Percentiles rank a stretch among this genome's conserved stretches.
Evolutionary conservation across 2,113 vertebrate species (phyloP).

Genomic region (Chloropsis cyanopogon): DNA sequence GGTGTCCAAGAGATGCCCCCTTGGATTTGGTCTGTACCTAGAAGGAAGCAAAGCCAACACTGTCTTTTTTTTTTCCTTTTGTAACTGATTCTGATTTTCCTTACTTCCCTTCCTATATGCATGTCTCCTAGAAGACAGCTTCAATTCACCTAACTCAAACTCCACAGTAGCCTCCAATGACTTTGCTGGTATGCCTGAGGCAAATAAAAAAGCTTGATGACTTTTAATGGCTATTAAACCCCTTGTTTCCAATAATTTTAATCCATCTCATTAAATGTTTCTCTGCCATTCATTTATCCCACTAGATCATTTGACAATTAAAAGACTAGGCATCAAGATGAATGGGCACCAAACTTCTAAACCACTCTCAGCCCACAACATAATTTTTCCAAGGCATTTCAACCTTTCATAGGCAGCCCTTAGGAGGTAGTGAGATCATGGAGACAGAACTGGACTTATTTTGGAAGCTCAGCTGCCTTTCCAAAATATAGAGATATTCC

Average conservation of each 20-base stretch:
- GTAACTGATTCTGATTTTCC: not conserved
- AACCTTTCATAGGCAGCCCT: not conserved
- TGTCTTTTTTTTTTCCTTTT: not conserved
- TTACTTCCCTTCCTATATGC: not conserved
- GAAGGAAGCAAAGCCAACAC: not conserved
- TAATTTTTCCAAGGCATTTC: not conserved
- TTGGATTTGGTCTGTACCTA: not conserved
- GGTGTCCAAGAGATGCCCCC: not conserved
- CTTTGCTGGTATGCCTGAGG: not conserved
- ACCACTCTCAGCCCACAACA: fast-evolving
- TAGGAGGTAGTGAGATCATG: not conserved
- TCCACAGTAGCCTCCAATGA: not conserved
- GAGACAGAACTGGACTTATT: not conserved
- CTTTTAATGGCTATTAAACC: not conserved
- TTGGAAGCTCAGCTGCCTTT: not conserved
- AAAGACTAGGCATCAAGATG: not conserved
- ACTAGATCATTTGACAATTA: not conserved
- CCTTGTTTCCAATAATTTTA: not conserved
- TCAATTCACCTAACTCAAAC: not conserved
- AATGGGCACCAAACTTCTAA: not conserved
- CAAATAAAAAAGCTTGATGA: not conserved
- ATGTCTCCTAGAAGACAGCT: not conserved
- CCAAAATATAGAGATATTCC: not conserved
- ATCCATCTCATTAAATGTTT: not conserved
- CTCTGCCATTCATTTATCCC: not conserved